A percentile compares a stretch with the other conserved stretches of the same genome.
Conservation (phyloP, 1,140 invertebrate species). For the Pantala flavescens region DNA sequence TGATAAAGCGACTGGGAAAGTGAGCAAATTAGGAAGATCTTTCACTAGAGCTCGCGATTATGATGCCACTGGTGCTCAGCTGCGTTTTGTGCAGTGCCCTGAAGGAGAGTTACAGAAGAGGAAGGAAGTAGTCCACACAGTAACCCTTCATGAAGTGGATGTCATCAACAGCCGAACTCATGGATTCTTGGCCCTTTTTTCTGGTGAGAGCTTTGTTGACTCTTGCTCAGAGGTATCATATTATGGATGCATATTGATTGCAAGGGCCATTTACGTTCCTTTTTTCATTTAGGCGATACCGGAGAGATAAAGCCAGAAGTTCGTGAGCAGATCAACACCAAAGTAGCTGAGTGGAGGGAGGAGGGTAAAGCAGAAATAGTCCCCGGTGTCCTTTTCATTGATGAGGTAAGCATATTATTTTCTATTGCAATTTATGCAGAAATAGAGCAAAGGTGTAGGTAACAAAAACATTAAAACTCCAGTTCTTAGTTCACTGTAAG, state of each 20-base stretch:
- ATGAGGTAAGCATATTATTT: conserved; percentile 49
- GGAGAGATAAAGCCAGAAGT: conserved; percentile 98
- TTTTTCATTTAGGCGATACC: conserved; percentile 65
- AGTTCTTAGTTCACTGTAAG: too few species aligned
- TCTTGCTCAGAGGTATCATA: conserved; percentile 12
- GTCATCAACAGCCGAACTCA: conserved; percentile 96
- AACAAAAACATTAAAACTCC: too few species aligned
- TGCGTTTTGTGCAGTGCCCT: conserved; percentile 93
- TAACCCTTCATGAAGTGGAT: conserved; percentile 97
- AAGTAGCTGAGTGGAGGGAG: conserved; percentile 96
- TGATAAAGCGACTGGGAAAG: conserved; percentile 96
- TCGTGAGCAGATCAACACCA: conserved; percentile 96
- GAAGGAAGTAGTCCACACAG: conserved; percentile 98
- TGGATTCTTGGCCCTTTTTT: conserved; percentile 95
- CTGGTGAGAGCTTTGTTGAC: conserved; percentile 46
- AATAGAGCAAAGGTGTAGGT: too few species aligned
- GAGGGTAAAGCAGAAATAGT: conserved; percentile 98
- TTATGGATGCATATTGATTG: conserved; percentile 1
- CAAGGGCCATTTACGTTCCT: not conserved
- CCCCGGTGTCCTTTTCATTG: conserved; percentile 87
- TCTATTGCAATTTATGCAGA: too few species aligned
- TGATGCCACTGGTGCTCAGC: conserved; percentile 88
- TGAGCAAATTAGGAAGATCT: conserved; percentile 86
- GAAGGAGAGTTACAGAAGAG: conserved; percentile 97
- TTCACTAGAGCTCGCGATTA: conserved; percentile 94